phyloP scores from a whole-genome alignment of 37 sponge, comb jelly and placozoan species.

The Chondrosia reniformis region DNA sequence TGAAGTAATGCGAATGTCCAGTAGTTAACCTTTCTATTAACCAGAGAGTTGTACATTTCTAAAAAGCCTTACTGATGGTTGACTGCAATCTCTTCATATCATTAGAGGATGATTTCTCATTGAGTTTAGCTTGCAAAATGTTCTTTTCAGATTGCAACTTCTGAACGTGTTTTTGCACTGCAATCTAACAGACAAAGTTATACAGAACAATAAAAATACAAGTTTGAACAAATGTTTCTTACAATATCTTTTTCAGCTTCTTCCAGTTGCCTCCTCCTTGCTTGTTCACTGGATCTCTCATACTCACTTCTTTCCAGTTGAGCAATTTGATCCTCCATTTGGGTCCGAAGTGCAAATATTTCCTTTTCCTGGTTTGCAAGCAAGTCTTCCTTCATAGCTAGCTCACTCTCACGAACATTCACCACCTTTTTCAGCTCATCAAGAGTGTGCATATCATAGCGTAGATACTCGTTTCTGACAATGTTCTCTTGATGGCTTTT shows the following conservation, averaged over 20 bases:
- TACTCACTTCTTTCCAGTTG: background rate
- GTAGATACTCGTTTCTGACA: background rate
- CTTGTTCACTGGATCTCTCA: background rate
- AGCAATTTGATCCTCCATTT: slow-evolving; percentile 5
- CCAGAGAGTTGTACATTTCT: no score
- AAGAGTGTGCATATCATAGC: background rate
- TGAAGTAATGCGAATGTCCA: no score
- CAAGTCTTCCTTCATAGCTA: slow-evolving; percentile 5
- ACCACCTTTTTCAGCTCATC: background rate
- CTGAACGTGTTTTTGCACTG: slow-evolving; percentile 28
- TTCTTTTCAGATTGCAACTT: slow-evolving; percentile 8
- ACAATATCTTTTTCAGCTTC: slow-evolving; percentile 46
- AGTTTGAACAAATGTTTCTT: background rate
- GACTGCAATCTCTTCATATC: background rate
- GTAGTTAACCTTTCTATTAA: no score
- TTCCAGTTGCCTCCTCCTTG: slow-evolving; percentile 23
- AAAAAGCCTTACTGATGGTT: background rate
- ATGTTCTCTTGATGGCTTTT: background rate
- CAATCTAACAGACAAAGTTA: slow-evolving; percentile 6
- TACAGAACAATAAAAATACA: background rate
- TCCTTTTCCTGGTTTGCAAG: slow-evolving; percentile 13
- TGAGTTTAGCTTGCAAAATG: background rate
- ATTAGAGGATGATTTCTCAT: background rate
- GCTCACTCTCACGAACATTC: slow-evolving; percentile 1
- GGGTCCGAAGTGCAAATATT: background rate